These are phyloP conservation scores for Artibeus lituratus DNA, from an alignment of 2,797 vertebrate species.

Conservation along the genomic window DNA sequence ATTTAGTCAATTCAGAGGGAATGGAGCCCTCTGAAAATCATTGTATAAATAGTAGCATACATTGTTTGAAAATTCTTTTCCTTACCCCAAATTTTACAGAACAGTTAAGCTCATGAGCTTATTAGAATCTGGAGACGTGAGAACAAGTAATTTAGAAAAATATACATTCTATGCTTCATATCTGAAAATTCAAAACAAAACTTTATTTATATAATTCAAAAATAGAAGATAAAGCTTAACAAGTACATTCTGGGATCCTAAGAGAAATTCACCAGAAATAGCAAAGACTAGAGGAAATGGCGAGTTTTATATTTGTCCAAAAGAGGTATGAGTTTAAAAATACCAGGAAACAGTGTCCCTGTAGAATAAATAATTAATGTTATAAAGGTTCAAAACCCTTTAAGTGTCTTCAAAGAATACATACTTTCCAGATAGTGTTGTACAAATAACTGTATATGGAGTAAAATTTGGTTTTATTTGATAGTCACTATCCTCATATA, in stretches of 20 bases:
- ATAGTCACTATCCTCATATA: constrained; percentile 23
- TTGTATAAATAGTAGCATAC: not conserved
- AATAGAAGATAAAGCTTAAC: not conserved
- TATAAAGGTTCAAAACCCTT: not conserved
- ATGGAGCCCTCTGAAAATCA: not conserved
- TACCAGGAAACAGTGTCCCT: not conserved
- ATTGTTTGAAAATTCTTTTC: not conserved
- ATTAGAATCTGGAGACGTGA: not conserved
- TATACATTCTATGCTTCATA: not conserved
- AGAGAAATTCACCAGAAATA: not conserved
- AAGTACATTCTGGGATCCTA: not conserved
- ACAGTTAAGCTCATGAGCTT: not conserved
- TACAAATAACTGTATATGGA: not conserved
- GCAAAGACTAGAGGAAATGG: not conserved
- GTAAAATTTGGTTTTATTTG: constrained; percentile 13
- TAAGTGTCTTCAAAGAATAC: not conserved
- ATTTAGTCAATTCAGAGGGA: not conserved
- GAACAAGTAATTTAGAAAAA: not conserved
- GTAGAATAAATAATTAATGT: not conserved
- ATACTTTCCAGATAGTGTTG: not conserved
- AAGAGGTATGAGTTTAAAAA: not conserved
- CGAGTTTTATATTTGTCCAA: not conserved
- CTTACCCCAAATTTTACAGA: not conserved
- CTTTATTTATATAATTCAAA: not conserved
- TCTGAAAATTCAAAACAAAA: constrained; percentile 32